Evolutionary conservation across 2,888 invertebrate genomes (phyloP), one percentile per base, ranked within the genome.

Genomic region (Acanthococcus lagerstroemiae): DNA sequence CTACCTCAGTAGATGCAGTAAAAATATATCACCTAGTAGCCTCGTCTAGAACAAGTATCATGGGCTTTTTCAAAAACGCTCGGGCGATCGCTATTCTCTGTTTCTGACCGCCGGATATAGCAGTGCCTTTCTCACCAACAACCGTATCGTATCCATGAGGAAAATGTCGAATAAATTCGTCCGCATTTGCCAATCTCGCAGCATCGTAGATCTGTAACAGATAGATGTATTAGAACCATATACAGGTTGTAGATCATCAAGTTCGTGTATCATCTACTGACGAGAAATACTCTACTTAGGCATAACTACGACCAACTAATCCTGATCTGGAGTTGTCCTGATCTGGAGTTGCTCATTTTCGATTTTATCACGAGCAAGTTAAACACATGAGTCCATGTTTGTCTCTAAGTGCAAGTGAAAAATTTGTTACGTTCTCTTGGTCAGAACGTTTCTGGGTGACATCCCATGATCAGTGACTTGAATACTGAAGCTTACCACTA

Each of bases 81-180:
- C 96, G 78, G 0, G 96, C 96, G 69, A 97, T 95, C 1, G 95
- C 95, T 69, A 96, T 88, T 70, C 96, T 80, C 75, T 96, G 95
- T 71, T 94, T 90, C 77, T 95, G 95, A 0, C 96, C 96, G 0
- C 96, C 95, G 55, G 93, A 93, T 44, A 96, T 81, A n/a, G 94
- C 86, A 61, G 86, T 83, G 0, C 95, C 95, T 66, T 95, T 79
- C 77, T 96, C 95, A 0, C 95, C 95, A 0, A 92, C 88, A 71
- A 86, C 74, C 0, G 95, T 95, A 61, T 85, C 77, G 75, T 95
- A 97, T 0, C 90, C 90, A 0, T 82, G 78, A 0, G 95, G 93
- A 75, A 97, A 91, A 30, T 78, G 78, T 0, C 73, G 75, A 52
- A 97, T 88, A 75, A 97, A 97, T n/a, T 86, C 86, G 75, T 95